Evolutionary conservation across 2,113 vertebrate species (phyloP).

Genomic region (Odontophorus gujanensis): DNA sequence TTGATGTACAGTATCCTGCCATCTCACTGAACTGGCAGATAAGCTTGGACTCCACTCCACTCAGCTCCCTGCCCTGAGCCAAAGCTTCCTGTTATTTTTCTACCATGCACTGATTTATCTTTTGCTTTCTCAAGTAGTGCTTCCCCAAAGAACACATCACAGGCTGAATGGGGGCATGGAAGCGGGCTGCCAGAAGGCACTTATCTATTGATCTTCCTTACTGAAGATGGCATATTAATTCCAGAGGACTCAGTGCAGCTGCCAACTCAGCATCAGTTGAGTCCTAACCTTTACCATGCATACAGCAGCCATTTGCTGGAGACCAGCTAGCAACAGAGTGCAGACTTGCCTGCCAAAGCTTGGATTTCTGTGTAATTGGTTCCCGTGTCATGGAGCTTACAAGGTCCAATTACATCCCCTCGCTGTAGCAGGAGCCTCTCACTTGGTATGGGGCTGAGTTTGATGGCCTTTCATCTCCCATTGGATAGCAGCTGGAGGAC

Average conservation of each 20-base stretch:
- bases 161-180: not conserved
- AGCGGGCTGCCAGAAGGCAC: not conserved
- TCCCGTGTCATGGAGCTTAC: not conserved
- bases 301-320: fast-evolving
- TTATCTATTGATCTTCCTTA: not conserved
- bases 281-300: fast-evolving
- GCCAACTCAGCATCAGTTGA: not conserved
- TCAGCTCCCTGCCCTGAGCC: not conserved
- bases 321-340: not conserved
- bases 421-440: not conserved
- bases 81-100: not conserved
- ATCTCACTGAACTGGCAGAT: not conserved
- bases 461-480: fast-evolving
- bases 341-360: not conserved
- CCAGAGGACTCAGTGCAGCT: not conserved
- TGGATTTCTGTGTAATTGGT: conserved; percentile 1
- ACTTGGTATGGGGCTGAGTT: fast-evolving
- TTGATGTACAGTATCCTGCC: not conserved
- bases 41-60: not conserved
- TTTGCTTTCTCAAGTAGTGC: not conserved
- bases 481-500: fast-evolving
- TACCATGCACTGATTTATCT: not conserved
- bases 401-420: not conserved
- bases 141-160: not conserved
- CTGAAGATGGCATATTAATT: not conserved